Base-by-base conservation (phyloP, 2,797 vertebrate genomes). In the Tenualosa thibaudeaui region DNA sequence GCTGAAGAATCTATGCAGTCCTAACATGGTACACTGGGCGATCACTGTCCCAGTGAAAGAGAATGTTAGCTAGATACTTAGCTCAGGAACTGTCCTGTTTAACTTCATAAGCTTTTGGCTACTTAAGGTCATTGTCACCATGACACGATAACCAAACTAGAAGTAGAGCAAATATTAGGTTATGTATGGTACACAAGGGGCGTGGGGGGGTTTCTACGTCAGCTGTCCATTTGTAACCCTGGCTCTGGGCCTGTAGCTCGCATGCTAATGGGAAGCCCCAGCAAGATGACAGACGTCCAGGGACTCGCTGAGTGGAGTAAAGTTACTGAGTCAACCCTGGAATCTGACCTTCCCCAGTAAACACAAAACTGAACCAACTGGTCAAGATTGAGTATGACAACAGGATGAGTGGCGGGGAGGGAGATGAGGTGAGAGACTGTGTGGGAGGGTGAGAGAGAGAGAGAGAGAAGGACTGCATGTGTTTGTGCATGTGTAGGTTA, bases 301-400 rank as follows among this genome's bases (percentile, higher is more conserved):
- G 65, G 65, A 40, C 62, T 65, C 24, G 24, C n/a, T 7, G 5
- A 75, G 31, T 17, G 68, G 68, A 75, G 68, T 43, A 31, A 15
- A 31, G 68, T 75, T 75, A 75, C 68, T 43, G 68, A 75, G 68
- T 75, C 68, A 75, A 75, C 68, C 68, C 68, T 43, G 68, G 31
- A 40, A 75, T 75, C 68, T 75, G 68, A 75, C 68, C 68, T 17
- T 60, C 37, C 78, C 37, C 31, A 58, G 31, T 26, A 9, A 58
- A 71, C 22, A 8, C 40, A 82, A 43, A 31, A 78, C 71, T 43
- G 8, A 71, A 71, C 65, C 65, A 71, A 71, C 65, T 71, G 65
- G 26, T 71, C 65, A 37, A 37, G 31, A 22, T 43, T 84, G 50
- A 82, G 60, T 82, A 84, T n/a, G 12, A 31, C 12, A 54, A n/a